These are phyloP conservation scores for Drosophila malerkotliana DNA, from an alignment of 1,140 invertebrate genomes.

Conservation along the genomic window DNA sequence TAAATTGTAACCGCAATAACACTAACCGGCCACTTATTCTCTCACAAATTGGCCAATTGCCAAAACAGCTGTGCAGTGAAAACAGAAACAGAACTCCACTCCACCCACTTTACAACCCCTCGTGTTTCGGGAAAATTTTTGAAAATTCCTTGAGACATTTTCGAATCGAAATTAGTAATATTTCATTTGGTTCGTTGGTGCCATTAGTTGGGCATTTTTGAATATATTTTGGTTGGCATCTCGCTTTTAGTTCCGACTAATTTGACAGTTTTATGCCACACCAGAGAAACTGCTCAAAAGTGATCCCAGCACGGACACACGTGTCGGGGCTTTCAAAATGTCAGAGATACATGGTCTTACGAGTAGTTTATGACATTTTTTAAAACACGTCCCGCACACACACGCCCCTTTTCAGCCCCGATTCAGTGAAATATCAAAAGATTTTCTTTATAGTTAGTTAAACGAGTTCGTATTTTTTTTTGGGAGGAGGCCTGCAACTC, in stretches of 20 bases:
- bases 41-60: constrained; percentile 56
- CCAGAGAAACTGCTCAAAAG: constrained; percentile 36
- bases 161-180: constrained; percentile 63
- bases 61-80: constrained; percentile 36
- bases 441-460: constrained; percentile 14
- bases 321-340: constrained; percentile 73
- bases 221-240: constrained; percentile 54
- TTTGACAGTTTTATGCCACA: constrained; percentile 78
- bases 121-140: constrained; percentile 13
- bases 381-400: constrained; percentile 65
- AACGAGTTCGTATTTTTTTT: constrained; percentile 40
- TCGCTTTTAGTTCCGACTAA: constrained; percentile 67
- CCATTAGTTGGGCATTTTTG: constrained; percentile 41
- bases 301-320: constrained; percentile 52
- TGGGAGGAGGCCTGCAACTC: neutral
- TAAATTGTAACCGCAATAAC: constrained; percentile 58
- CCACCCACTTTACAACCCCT: neutral
- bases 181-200: constrained; percentile 27
- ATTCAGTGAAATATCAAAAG: constrained; percentile 2
- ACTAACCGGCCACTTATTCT: constrained; percentile 37
- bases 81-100: constrained; percentile 1
- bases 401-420: neutral
- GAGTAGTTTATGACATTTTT: constrained; percentile 77
- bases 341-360: constrained; percentile 64
- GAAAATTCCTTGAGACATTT: constrained; percentile 40